Evolutionary conservation across 2,888 invertebrate genomes (phyloP).

Genomic region (Sminthurinus aureus): DNA sequence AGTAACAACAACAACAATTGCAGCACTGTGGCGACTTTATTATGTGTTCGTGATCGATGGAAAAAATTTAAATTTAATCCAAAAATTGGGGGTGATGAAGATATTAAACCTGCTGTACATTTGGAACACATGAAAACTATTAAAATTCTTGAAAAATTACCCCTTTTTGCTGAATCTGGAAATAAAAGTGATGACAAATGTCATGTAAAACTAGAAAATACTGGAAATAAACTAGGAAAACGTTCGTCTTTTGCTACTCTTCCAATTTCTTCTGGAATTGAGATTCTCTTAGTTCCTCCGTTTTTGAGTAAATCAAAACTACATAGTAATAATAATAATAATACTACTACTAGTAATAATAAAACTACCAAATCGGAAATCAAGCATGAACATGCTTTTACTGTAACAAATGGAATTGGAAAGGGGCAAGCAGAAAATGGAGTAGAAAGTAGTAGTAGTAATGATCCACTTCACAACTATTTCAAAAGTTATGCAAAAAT

Average conservation of each 20-base stretch:
- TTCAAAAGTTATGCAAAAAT: no score
- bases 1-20: no score
- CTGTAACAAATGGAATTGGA: no score
- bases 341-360: no score
- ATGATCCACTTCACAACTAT: not conserved
- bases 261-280: conserved; percentile 29
- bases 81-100: not conserved
- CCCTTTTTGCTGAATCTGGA: conserved; percentile 39
- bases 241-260: not conserved
- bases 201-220: not conserved
- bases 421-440: conserved; percentile 9
- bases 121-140: conserved; percentile 55
- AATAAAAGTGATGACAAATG: conserved; percentile 2
- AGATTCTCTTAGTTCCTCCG: conserved; percentile 37
- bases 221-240: not conserved
- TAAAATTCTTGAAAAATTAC: conserved; percentile 53
- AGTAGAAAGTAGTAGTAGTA: not conserved
- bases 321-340: not conserved
- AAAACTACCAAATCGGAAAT: no score
- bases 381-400: not conserved
- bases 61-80: conserved; percentile 36
- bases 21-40: no score
- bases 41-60: conserved; percentile 45
- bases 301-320: conserved; percentile 32
- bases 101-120: conserved; percentile 32